These are phyloP conservation scores for Stegana nigrithorax DNA, from an alignment of 2,888 invertebrate genomes.

Conservation along the genomic window DNA sequence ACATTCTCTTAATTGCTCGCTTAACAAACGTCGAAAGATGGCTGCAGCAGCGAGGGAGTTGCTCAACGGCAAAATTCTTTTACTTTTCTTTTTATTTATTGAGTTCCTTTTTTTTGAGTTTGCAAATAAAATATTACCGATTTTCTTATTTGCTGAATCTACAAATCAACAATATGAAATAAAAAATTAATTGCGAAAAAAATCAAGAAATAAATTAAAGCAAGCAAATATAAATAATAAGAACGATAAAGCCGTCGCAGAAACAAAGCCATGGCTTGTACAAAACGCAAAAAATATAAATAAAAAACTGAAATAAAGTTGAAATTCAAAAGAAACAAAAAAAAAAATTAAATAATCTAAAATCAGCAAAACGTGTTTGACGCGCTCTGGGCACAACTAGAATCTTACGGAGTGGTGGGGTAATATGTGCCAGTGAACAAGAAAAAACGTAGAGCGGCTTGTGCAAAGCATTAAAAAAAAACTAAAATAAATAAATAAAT, in stretches of 20 bases:
- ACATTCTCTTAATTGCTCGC: too few species aligned
- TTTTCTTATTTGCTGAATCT: background rate
- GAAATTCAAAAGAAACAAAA: too few species aligned
- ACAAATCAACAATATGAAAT: constrained; percentile 16
- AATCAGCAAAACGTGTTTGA: constrained; percentile 11
- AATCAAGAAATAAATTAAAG: constrained; percentile 20
- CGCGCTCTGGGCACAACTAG: constrained; percentile 1
- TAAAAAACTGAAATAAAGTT: background rate
- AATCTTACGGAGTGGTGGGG: background rate
- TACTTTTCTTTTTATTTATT: too few species aligned
- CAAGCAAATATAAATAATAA: constrained; percentile 4
- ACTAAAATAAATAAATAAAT: background rate
- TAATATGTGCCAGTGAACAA: background rate
- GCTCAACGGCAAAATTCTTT: too few species aligned
- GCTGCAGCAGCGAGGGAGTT: too few species aligned
- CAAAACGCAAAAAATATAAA: background rate
- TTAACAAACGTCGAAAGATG: too few species aligned
- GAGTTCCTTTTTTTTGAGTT: too few species aligned
- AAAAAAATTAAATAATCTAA: background rate
- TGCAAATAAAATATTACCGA: too few species aligned
- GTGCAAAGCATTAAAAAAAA: background rate
- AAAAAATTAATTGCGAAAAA: too few species aligned
- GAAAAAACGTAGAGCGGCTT: background rate
- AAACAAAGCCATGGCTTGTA: background rate
- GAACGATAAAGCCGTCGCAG: background rate